Base-by-base conservation (phyloP, 2,797 vertebrate genomes). In the Hypotaenidia okinawae region DNA sequence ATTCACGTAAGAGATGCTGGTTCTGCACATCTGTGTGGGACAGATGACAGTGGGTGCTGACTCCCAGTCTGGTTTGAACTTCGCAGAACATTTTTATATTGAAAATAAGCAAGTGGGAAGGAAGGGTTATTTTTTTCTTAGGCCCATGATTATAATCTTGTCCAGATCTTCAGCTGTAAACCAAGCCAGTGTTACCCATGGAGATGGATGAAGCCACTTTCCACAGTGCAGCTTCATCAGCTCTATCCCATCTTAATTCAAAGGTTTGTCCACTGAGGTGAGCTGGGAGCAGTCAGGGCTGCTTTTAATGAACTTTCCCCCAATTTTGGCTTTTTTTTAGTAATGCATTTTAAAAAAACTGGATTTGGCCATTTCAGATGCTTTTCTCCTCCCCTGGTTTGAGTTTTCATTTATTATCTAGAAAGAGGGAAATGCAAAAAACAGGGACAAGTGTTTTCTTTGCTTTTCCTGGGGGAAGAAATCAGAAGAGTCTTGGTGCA, bases 131-230 rank as follows among this genome's bases (percentile, higher is more conserved):
- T 33, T 37, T 37, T 17, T 5, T 55, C 52, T 47, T 41, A 39
- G 10, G 30, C 28, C 39, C 28, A 2, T 19, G 30, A 19, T 78
- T 84, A 33, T 68, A 28, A 43, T 51, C 54, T 62, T 54, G 41
- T 43, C 16, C 37, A 61, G 41, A 45, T 28, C 62, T 55, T 61
- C 54, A 72, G 51, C 73, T 79, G 24, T 30, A 67, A 78, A 45
- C 23, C 0, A 0, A 85, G 43, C 13, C 59, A 23, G 32, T 14
- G 55, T 51, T 75, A 54, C 51, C 67, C 6, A 3, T 16, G 41
- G 72, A 82, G 75, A 63, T 17, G 58, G 18, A 43, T 28, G 74
- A 45, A 74, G 23, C 45, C 13, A 6, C 57, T 79, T 87, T 28
- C 63, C 74, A 83, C 37, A 32, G 51, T 52, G 57, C 59, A 70